phyloP scores from a whole-genome alignment of 2,113 vertebrate species.

The Phycodurus eques region DNA sequence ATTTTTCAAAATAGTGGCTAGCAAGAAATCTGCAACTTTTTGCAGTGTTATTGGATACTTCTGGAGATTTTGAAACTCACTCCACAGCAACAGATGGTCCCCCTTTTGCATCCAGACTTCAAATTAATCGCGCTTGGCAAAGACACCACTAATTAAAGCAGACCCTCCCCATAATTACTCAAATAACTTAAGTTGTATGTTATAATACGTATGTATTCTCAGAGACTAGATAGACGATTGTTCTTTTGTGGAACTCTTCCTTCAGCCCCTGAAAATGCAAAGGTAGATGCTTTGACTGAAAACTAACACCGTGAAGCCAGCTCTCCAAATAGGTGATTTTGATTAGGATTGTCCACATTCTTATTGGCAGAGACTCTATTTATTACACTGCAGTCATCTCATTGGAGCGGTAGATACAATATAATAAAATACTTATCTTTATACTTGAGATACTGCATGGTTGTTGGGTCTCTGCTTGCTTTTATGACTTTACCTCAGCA shows the following conservation, averaged over 20 bases:
- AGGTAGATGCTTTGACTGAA: background rate
- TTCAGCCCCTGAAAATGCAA: background rate
- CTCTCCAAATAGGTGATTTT: background rate
- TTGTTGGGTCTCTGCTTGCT: slow-evolving; percentile 1
- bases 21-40: too few relatives aligned
- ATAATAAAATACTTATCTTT: slow-evolving; percentile 24
- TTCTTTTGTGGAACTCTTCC: background rate
- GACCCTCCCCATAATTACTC: too few relatives aligned
- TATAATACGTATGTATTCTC: background rate
- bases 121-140: background rate
- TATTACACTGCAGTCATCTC: background rate
- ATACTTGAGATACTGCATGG: slow-evolving; percentile 12
- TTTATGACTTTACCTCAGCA: slow-evolving; percentile 1
- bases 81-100: too few relatives aligned
- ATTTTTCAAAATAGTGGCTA: too few relatives aligned
- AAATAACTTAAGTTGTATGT: too few relatives aligned
- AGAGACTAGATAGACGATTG: background rate
- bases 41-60: too few relatives aligned
- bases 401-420: slow-evolving; percentile 8
- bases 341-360: background rate
- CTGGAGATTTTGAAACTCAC: too few relatives aligned
- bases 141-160: too few relatives aligned
- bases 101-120: too few relatives aligned
- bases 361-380: background rate
- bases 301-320: background rate